These are phyloP conservation scores for Linhomoeus sp. DNA, from an alignment of 2,888 invertebrate species.

Conservation along the genomic window DNA sequence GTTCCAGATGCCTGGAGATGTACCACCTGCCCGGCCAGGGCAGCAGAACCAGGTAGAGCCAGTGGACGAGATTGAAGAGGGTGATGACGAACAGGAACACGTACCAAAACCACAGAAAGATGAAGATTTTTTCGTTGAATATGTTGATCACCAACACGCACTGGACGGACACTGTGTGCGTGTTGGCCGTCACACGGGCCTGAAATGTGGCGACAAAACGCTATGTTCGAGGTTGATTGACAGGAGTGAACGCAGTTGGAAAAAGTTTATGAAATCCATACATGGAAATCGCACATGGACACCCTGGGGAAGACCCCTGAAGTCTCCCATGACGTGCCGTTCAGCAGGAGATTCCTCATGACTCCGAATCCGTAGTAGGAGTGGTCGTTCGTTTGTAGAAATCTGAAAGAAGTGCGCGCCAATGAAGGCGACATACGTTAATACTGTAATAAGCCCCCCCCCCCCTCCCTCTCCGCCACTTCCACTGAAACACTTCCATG, in stretches of 20 bases:
- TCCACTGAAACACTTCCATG: too few species aligned
- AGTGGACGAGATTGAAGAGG: conserved; percentile 2
- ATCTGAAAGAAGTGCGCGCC: too few species aligned
- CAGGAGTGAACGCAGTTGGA: not conserved
- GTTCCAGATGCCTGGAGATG: conserved; percentile 6
- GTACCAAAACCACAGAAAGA: conserved; percentile 8
- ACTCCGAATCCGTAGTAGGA: not conserved
- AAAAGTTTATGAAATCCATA: not conserved
- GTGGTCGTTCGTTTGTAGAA: not conserved
- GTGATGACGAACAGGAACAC: conserved; percentile 3
- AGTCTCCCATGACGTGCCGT: not conserved
- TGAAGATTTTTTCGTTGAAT: conserved; percentile 3
- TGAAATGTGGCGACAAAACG: conserved; percentile 2
- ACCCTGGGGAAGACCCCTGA: not conserved
- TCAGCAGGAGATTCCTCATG: not conserved
- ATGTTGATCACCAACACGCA: conserved; percentile 7
- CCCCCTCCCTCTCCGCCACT: too few species aligned
- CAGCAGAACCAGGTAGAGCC: not conserved
- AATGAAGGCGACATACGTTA: too few species aligned
- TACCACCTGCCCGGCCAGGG: conserved; percentile 4
- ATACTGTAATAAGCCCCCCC: too few species aligned
- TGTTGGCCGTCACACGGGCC: conserved; percentile 1
- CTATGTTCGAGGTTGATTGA: not conserved
- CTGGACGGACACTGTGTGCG: conserved; percentile 4
- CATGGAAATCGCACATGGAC: not conserved